These are phyloP conservation scores for Datnioides undecimradiatus DNA, from an alignment of 2,113 vertebrate species.

Conservation along the genomic window DNA sequence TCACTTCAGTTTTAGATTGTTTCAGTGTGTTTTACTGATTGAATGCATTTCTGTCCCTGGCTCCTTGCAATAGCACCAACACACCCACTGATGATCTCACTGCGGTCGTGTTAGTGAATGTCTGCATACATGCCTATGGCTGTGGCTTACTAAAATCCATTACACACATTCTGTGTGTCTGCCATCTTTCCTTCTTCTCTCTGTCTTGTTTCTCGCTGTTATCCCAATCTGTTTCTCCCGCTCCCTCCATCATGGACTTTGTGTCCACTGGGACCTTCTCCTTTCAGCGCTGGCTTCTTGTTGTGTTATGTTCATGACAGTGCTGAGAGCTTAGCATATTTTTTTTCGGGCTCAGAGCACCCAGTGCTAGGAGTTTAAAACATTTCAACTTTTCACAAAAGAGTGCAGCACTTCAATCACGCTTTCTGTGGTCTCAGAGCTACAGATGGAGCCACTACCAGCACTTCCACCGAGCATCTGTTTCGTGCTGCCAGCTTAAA, in stretches of 20 bases:
- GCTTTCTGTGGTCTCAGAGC: slow-evolving; percentile 64
- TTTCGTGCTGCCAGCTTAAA: slow-evolving; percentile 60
- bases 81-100: background rate
- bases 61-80: background rate
- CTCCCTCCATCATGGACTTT: slow-evolving; percentile 38
- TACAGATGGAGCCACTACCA: slow-evolving; percentile 67
- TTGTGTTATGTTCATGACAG: slow-evolving; percentile 61
- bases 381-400: slow-evolving; percentile 67
- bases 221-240: slow-evolving; percentile 27
- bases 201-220: background rate
- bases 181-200: background rate
- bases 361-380: slow-evolving; percentile 45
- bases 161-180: background rate
- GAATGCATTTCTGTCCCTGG: background rate
- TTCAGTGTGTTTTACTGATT: background rate
- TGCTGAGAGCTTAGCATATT: slow-evolving; percentile 44
- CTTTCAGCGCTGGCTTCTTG: slow-evolving; percentile 34
- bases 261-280: slow-evolving; percentile 41
- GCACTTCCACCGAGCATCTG: slow-evolving; percentile 69
- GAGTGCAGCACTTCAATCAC: slow-evolving; percentile 53
- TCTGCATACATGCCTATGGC: background rate
- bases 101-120: background rate
- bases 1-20: background rate
- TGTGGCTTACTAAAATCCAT: slow-evolving; percentile 4
- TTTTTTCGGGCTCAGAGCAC: slow-evolving; percentile 28